Conservation (phyloP, 2,888 invertebrate genomes). For the Xanthia icteritia region DNA sequence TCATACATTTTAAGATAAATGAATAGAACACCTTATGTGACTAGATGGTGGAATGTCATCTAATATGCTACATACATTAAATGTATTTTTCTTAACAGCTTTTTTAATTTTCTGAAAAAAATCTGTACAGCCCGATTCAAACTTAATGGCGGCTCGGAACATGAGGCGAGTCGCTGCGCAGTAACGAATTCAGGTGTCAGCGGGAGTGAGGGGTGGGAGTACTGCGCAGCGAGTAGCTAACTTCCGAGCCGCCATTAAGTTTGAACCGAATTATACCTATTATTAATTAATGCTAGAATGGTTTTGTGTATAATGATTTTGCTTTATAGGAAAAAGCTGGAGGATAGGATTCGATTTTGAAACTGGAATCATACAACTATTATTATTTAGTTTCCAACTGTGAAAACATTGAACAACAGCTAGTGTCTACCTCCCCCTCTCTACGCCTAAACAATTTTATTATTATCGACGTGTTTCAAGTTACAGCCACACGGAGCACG, state of each 20-base stretch:
- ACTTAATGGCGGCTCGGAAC: too few relatives aligned
- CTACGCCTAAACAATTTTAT: slow-evolving; percentile 54
- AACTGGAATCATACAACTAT: slow-evolving; percentile 54
- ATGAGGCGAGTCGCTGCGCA: too few relatives aligned
- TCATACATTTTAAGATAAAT: slow-evolving; percentile 64
- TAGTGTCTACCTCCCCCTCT: slow-evolving; percentile 54
- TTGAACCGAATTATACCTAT: neutral
- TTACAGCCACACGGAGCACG: slow-evolving; percentile 25
- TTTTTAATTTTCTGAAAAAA: slow-evolving; percentile 34
- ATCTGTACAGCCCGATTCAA: neutral
- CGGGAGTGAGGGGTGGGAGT: too few relatives aligned
- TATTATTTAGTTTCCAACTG: slow-evolving; percentile 41
- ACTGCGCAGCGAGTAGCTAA: too few relatives aligned
- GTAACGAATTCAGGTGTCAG: too few relatives aligned
- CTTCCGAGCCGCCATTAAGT: too few relatives aligned
- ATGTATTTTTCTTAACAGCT: slow-evolving; percentile 41
- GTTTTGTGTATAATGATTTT: slow-evolving; percentile 51
- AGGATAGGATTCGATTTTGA: slow-evolving; percentile 51
- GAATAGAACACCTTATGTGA: slow-evolving; percentile 79
- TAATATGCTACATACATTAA: slow-evolving; percentile 70
- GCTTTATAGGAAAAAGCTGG: slow-evolving; percentile 48
- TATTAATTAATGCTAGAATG: slow-evolving; percentile 50
- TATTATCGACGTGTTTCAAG: slow-evolving; percentile 39
- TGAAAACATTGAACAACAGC: slow-evolving; percentile 51
- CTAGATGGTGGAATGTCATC: slow-evolving; percentile 87